A percentile compares a stretch with the other conserved stretches of the same genome.
These are phyloP conservation scores for Cephus spinipes DNA, from an alignment of 2,888 invertebrate species.

Conservation along the genomic window DNA sequence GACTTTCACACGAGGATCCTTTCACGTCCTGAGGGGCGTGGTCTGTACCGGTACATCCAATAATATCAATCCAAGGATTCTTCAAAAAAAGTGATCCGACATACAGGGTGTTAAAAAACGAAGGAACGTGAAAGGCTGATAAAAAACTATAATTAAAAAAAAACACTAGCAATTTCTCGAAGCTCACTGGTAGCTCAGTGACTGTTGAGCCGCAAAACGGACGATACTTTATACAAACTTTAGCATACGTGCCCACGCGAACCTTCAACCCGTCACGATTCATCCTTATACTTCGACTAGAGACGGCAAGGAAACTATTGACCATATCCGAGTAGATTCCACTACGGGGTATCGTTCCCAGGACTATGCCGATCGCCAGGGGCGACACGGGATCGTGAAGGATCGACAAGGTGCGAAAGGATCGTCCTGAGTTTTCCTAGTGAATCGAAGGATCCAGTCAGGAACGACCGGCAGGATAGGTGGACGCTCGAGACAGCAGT, in stretches of 20 bases:
- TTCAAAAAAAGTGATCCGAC: not conserved
- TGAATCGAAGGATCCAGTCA: not conserved
- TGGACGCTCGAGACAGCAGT: slow-evolving; percentile 11
- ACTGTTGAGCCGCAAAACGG: slow-evolving; percentile 3
- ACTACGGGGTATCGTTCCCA: not conserved
- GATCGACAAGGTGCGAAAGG: slow-evolving; percentile 1
- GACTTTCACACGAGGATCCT: slow-evolving; percentile 51
- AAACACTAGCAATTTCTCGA: not conserved
- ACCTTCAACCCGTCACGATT: slow-evolving; percentile 23
- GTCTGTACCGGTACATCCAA: slow-evolving; percentile 26
- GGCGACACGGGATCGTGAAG: slow-evolving; percentile 1
- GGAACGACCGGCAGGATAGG: not conserved
- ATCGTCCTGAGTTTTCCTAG: not conserved
- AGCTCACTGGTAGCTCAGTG: not conserved
- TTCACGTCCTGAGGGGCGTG: slow-evolving; percentile 46
- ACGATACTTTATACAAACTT: slow-evolving; percentile 5
- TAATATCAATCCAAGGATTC: not conserved
- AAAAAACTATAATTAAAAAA: not conserved
- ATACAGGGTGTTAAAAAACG: not conserved
- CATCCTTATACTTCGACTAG: slow-evolving; percentile 10
- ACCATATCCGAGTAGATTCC: slow-evolving; percentile 12
- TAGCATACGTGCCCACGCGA: slow-evolving; percentile 17
- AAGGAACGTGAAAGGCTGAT: not conserved
- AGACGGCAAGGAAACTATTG: slow-evolving; percentile 19
- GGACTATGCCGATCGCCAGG: slow-evolving; percentile 1